Evolutionary conservation across 2,797 vertebrate genomes (phyloP).

Genomic region (Notoglanidium macrostoma): DNA sequence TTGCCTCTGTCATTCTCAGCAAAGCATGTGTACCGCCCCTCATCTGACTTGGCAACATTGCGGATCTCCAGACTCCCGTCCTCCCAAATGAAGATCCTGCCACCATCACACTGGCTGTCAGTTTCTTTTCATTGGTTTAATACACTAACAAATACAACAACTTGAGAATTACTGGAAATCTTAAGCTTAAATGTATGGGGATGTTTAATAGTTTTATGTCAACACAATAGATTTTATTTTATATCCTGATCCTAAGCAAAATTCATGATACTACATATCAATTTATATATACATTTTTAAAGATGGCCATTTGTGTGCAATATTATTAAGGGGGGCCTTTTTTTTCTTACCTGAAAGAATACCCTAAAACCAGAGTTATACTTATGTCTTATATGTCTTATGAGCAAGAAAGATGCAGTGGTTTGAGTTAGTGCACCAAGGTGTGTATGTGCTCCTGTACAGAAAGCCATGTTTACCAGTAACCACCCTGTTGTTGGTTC

Average conservation of each 20-base stretch:
- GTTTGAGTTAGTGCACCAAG: neutral
- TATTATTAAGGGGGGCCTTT: neutral
- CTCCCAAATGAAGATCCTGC: slow-evolving; percentile 88
- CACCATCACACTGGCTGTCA: neutral
- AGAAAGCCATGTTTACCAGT: neutral
- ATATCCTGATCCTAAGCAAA: neutral
- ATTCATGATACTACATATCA: neutral
- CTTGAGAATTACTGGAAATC: neutral
- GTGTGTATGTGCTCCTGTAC: neutral
- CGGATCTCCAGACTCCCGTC: slow-evolving; percentile 94
- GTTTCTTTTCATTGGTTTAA: neutral
- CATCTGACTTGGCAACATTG: slow-evolving; percentile 85
- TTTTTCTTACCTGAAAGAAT: neutral
- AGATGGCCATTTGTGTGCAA: neutral
- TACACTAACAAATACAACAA: neutral
- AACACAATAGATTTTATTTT: neutral
- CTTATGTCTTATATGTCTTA: neutral
- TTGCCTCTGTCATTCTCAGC: slow-evolving; percentile 91
- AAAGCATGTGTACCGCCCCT: slow-evolving; percentile 93
- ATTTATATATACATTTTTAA: neutral
- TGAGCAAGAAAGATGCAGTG: neutral
- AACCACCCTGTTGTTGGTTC: neutral
- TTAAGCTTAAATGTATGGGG: neutral
- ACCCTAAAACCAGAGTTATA: neutral
- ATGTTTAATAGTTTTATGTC: neutral